These are phyloP conservation scores for Sphenopsis melanotis DNA, from an alignment of 2,797 vertebrate genomes.

Conservation along the genomic window DNA sequence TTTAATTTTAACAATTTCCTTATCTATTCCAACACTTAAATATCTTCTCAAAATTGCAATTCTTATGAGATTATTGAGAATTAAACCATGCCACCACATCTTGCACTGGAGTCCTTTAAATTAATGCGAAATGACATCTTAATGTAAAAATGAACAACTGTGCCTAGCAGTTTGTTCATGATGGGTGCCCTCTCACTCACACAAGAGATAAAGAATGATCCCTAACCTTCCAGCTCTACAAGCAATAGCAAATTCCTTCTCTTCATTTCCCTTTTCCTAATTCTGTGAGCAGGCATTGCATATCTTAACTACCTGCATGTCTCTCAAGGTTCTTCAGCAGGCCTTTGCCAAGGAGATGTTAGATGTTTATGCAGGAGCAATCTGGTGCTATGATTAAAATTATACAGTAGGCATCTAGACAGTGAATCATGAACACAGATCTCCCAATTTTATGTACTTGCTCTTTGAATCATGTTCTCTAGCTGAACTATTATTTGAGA, in stretches of 20 bases:
- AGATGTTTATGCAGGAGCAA: neutral
- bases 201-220: neutral
- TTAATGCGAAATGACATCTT: slow-evolving; percentile 35
- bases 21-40: neutral
- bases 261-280: neutral
- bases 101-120: neutral
- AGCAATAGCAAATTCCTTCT: neutral
- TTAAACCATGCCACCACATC: neutral
- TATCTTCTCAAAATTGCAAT: neutral
- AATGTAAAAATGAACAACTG: slow-evolving; percentile 5
- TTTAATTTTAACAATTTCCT: neutral
- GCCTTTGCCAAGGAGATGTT: neutral
- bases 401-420: neutral
- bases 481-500: neutral
- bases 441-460: neutral
- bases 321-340: neutral
- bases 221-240: neutral
- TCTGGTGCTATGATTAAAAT: neutral
- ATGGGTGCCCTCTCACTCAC: neutral
- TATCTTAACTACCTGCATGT: neutral
- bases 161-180: neutral
- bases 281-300: neutral
- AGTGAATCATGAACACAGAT: neutral
- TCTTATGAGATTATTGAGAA: neutral
- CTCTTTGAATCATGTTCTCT: neutral